phyloP scores from a whole-genome alignment of 2,113 vertebrate genomes.

The Andinoacara biseriatus region DNA sequence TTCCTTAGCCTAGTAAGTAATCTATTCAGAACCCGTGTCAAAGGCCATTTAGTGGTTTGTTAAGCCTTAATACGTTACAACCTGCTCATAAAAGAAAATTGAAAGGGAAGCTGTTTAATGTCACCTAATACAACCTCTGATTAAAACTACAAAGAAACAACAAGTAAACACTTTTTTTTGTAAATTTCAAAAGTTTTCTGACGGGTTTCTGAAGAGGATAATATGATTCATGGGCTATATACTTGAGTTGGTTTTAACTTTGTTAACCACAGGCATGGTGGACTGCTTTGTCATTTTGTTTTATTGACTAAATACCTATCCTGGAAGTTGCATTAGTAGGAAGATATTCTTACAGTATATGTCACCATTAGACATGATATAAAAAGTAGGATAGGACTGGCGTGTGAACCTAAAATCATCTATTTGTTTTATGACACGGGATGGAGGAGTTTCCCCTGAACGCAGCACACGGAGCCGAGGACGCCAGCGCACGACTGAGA shows the following conservation, averaged over 20 bases:
- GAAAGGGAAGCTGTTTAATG: neutral
- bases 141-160: too few species aligned
- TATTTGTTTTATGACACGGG: neutral
- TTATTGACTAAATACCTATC: neutral
- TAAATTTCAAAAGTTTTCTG: neutral
- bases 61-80: neutral
- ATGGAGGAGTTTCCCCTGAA: conserved; percentile 29
- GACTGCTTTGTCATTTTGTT: neutral
- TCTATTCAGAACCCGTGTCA: neutral
- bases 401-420: neutral
- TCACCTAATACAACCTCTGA: neutral
- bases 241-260: neutral
- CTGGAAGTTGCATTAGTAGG: neutral
- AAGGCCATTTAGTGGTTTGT: neutral
- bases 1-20: neutral
- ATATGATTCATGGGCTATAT: neutral
- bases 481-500: conserved; percentile 42
- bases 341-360: neutral
- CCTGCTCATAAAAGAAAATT: neutral
- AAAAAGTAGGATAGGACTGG: neutral
- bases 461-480: conserved; percentile 13
- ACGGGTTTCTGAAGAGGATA: neutral
- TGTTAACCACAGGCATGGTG: neutral
- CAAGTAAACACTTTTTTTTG: too few species aligned
- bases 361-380: neutral